Conservation (phyloP, 2,113 vertebrate genomes). For the Pomatostomus ruficeps region DNA sequence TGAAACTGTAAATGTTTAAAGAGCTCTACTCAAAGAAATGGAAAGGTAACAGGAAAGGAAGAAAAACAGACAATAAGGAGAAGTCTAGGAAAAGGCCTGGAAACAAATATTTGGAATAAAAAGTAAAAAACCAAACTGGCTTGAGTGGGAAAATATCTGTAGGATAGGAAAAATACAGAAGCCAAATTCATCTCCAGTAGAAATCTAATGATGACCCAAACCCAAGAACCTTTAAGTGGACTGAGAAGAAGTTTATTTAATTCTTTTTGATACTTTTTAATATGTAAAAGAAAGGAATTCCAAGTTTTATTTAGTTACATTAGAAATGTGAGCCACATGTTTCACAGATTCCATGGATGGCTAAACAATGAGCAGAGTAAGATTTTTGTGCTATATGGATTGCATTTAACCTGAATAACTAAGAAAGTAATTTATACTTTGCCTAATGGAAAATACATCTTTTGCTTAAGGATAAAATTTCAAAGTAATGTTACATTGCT, state of each 20-base stretch:
- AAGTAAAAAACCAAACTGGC: not conserved
- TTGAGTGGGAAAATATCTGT: not conserved
- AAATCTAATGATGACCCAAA: not conserved
- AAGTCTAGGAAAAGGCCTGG: not conserved
- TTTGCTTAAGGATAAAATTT: not conserved
- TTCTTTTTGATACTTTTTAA: not conserved
- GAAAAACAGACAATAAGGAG: not conserved
- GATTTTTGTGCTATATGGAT: not conserved
- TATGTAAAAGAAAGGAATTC: not conserved
- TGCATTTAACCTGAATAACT: not conserved
- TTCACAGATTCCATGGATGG: not conserved
- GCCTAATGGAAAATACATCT: not conserved
- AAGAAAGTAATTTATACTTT: not conserved
- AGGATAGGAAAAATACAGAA: not conserved
- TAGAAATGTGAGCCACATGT: not conserved
- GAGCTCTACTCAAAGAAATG: not conserved
- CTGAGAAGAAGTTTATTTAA: not conserved
- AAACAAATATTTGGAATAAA: not conserved
- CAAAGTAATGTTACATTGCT: not conserved
- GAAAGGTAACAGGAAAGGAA: not conserved
- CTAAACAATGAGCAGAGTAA: not conserved
- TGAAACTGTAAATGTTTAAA: slow-evolving; percentile 40
- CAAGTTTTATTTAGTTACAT: not conserved
- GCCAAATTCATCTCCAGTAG: not conserved
- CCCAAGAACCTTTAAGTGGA: not conserved